Conservation (phyloP, 2,797 vertebrate genomes). For the Aythya fuligula region DNA sequence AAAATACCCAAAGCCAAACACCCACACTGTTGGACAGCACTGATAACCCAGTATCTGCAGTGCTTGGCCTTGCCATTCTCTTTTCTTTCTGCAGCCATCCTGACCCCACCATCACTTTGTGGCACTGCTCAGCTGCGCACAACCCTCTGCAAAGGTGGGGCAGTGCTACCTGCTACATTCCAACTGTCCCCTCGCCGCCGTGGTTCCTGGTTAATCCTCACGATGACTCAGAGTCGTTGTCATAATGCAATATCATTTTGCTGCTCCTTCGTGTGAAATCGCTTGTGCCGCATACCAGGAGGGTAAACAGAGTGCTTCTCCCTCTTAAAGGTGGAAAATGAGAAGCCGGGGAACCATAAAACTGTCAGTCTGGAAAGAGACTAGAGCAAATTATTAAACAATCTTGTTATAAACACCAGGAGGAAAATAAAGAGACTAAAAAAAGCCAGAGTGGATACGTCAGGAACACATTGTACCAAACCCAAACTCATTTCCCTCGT, state of each 20-base stretch:
- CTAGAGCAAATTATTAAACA: slow-evolving; percentile 18
- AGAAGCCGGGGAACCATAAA: slow-evolving; percentile 31
- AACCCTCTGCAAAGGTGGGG: not conserved
- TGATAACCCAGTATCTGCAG: not conserved
- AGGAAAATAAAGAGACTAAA: not conserved
- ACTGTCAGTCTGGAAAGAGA: not conserved
- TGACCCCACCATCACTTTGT: not conserved
- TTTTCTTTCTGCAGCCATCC: not conserved
- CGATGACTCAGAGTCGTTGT: slow-evolving; percentile 15
- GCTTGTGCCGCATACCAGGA: not conserved
- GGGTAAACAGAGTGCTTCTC: slow-evolving; percentile 11
- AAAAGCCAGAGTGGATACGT: not conserved
- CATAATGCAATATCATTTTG: slow-evolving; percentile 13
- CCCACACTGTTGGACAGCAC: not conserved
- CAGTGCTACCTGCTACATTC: not conserved
- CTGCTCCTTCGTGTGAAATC: not conserved
- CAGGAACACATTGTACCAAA: slow-evolving; percentile 20
- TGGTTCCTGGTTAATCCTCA: not conserved
- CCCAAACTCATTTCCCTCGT: slow-evolving; percentile 25
- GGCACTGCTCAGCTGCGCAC: not conserved
- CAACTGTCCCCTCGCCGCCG: rapidly evolving
- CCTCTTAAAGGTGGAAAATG: slow-evolving; percentile 15
- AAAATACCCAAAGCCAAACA: not conserved
- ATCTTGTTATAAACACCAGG: slow-evolving; percentile 23
- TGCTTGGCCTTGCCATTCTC: not conserved